Percentiles rank a stretch among this genome's conserved stretches.
Evolutionary conservation across 2,797 vertebrate genomes (phyloP).

Genomic region (Pseudochaenichthys georgianus): DNA sequence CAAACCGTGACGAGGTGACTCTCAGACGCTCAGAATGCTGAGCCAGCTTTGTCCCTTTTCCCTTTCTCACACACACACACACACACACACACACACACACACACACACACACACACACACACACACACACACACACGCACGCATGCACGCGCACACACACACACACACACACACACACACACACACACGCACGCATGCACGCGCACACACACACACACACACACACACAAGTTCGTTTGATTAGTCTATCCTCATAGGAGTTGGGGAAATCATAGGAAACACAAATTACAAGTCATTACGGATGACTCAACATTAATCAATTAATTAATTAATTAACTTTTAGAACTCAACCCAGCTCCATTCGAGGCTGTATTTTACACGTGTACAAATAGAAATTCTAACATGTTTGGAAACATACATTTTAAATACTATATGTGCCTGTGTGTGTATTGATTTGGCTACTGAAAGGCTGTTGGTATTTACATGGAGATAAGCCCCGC

Average conservation of each 20-base stretch:
- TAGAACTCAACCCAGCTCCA: neutral
- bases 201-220: no score
- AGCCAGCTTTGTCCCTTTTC: constrained; percentile 70
- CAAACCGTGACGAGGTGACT: constrained; percentile 17
- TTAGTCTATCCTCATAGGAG: constrained; percentile 2
- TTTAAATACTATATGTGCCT: no score
- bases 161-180: no score
- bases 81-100: constrained; percentile 9
- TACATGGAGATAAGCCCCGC: no score
- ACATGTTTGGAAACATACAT: no score
- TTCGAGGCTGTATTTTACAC: neutral
- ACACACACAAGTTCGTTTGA: no score
- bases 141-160: no score
- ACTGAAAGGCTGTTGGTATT: no score
- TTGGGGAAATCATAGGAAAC: neutral
- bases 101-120: neutral
- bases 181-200: no score
- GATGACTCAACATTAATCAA: neutral
- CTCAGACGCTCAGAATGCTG: constrained; percentile 52
- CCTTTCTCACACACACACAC: neutral
- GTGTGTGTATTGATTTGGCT: no score
- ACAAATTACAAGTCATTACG: neutral
- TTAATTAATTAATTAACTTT: neutral
- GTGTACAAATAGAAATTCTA: neutral
- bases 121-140: no score